Evolutionary conservation across 2,888 invertebrate species (phyloP), one percentile per base, ranked within the genome.

Genomic region (Plutella xylostella): DNA sequence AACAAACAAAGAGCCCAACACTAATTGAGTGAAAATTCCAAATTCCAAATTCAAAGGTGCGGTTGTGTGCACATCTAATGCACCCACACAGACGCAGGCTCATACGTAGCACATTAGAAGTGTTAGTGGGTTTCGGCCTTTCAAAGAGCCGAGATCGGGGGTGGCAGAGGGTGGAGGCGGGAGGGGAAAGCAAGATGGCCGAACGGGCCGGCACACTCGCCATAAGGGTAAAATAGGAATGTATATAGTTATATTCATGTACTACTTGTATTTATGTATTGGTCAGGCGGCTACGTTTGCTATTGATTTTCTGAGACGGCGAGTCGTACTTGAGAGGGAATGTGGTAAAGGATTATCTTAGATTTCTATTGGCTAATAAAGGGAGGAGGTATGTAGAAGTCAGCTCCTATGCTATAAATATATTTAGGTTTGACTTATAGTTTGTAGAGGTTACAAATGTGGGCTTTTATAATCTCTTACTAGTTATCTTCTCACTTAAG

Each of bases 121-220:
- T 80, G 82, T 82, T 82, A 83, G 80, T 76, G 65, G 70, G 77
- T 69, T 82, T 83, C 80, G 80, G 80, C 77, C 77, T 77, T 78
- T 75, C 60, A 75, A 73, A 75, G 73, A 71, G 79, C 78, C 80
- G 79, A 71, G 72, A 74, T 77, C 72, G 77, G 80, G 77, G 74
- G 79, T 72, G 68, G 72, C 65, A 74, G 74, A 72, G 67, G 76
- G 79, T 78, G 79, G 77, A 78, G 77, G 77, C 75, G 71, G 69
- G 72, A 69, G 75, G 68, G 74, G 68, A 22, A 56, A 63, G 64
- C 83, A 82, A 84, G 77, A 84, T 83, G 83, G 83, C 79, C 63
- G 72, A 47, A 50, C 76, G 71, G 74, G 68, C 78, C 60, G 68
- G 73, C 80, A 48, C 42, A 45, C 49, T 73, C 82, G 82, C 79